Conservation (phyloP, 92 coral and sea anemone genomes). For the Palythoa caribaeorum region DNA sequence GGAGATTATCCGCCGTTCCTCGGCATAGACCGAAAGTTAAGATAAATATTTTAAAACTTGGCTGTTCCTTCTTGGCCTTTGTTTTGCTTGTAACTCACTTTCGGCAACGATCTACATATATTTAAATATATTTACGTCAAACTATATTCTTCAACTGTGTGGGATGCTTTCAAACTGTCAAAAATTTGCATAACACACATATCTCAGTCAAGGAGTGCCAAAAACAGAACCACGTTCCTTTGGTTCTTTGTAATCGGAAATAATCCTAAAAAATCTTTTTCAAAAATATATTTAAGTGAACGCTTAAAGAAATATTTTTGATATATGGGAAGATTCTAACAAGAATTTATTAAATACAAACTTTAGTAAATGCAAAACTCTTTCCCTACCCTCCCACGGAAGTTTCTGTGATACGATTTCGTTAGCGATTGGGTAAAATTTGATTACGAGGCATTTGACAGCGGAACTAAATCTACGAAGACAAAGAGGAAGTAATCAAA, state of each 20-base stretch:
- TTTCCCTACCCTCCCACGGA: slow-evolving; percentile 8
- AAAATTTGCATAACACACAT: slow-evolving; percentile 32
- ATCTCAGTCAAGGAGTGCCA: slow-evolving; percentile 29
- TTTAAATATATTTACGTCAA: slow-evolving; percentile 38
- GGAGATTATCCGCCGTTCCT: slow-evolving; percentile 41
- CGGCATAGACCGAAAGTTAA: slow-evolving; percentile 27
- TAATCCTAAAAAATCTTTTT: not conserved
- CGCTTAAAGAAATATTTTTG: not conserved
- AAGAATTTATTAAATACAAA: too few relatives aligned
- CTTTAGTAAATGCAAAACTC: not conserved
- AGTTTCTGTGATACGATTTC: not conserved
- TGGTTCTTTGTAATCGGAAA: not conserved
- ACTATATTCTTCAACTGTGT: slow-evolving; percentile 27
- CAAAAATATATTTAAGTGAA: not conserved
- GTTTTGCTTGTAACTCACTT: not conserved
- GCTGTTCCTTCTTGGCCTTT: not conserved
- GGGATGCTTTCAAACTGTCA: not conserved
- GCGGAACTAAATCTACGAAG: slow-evolving; percentile 8
- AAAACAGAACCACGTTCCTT: not conserved
- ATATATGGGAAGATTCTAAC: not conserved
- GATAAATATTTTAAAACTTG: not conserved
- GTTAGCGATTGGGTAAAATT: slow-evolving; percentile 20
- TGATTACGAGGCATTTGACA: slow-evolving; percentile 21
- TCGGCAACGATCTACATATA: not conserved
- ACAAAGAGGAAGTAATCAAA: not conserved